phyloP scores from a whole-genome alignment of 2,888 invertebrate genomes.

The Tortrix viridana region DNA sequence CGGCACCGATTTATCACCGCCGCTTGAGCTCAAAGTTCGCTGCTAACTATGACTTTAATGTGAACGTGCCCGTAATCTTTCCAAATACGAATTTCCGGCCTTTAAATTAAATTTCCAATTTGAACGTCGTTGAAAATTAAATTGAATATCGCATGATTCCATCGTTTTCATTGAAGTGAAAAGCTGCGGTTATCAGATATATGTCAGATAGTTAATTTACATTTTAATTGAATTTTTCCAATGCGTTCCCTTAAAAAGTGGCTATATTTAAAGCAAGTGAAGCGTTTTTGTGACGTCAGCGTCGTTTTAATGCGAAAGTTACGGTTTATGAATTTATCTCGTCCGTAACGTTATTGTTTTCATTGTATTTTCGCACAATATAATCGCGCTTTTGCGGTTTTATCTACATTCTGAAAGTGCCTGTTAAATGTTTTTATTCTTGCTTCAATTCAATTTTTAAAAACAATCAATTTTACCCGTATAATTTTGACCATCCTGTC shows the following conservation, averaged over 20 bases:
- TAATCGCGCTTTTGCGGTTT: background rate
- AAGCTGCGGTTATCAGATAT: constrained; percentile 48
- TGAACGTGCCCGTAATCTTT: too few species aligned
- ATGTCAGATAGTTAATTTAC: constrained; percentile 53
- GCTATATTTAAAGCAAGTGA: constrained; percentile 3
- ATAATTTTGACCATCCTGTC: too few species aligned
- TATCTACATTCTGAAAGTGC: background rate
- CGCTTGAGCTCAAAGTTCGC: too few species aligned
- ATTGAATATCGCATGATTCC: constrained; percentile 42
- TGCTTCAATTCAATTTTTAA: too few species aligned
- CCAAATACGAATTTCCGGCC: constrained; percentile 35
- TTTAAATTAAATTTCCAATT: constrained; percentile 52
- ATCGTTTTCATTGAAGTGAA: constrained; percentile 47
- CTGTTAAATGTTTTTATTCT: background rate
- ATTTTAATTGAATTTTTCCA: constrained; percentile 62
- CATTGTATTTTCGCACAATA: constrained; percentile 1
- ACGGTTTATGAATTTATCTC: constrained; percentile 8
- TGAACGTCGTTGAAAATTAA: constrained; percentile 38
- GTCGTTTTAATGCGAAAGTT: background rate
- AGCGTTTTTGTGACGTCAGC: background rate
- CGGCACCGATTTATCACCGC: too few species aligned
- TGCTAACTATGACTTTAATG: too few species aligned
- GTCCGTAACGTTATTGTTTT: background rate
- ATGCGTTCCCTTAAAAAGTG: constrained; percentile 7
- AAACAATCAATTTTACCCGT: too few species aligned